Evolutionary conservation across 2,113 vertebrate species (phyloP).

Genomic region (Zosterops borbonicus): DNA sequence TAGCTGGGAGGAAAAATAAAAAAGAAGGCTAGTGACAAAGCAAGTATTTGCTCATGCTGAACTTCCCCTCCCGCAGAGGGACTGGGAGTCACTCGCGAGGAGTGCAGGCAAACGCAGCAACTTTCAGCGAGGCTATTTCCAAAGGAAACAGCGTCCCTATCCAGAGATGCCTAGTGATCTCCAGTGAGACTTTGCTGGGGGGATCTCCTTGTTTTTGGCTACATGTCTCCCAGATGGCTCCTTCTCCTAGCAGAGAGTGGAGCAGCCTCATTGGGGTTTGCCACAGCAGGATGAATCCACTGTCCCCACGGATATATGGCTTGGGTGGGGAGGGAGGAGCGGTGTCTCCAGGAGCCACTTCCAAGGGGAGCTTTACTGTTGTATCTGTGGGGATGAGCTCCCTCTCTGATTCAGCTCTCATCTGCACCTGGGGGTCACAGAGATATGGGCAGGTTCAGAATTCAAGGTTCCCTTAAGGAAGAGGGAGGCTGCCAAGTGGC

Average conservation of each 20-base stretch:
- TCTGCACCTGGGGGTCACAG: fast-evolving
- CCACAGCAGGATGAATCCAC: fast-evolving
- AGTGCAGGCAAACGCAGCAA: not conserved
- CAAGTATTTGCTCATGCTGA: not conserved
- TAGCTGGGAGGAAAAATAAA: fast-evolving
- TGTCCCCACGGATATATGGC: not conserved
- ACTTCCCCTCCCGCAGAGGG: not conserved
- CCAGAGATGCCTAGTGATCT: not conserved
- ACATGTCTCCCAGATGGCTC: fast-evolving
- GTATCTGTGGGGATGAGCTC: fast-evolving
- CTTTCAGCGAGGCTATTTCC: not conserved
- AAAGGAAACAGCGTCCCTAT: fast-evolving
- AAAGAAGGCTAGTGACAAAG: not conserved
- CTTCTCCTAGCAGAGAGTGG: fast-evolving
- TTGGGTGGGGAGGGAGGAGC: fast-evolving
- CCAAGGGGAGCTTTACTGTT: not conserved
- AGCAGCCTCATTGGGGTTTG: fast-evolving
- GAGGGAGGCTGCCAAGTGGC: not conserved
- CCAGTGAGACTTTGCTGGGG: not conserved
- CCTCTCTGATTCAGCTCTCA: not conserved
- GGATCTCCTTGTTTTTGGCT: not conserved
- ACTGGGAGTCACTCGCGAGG: not conserved
- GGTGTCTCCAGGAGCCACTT: fast-evolving
- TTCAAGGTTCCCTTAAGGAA: not conserved
- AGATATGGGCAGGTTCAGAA: not conserved